Percentiles rank a stretch among this genome's conserved stretches.
Conservation (phyloP, 2,113 vertebrate genomes). For the Gymnogyps californianus region DNA sequence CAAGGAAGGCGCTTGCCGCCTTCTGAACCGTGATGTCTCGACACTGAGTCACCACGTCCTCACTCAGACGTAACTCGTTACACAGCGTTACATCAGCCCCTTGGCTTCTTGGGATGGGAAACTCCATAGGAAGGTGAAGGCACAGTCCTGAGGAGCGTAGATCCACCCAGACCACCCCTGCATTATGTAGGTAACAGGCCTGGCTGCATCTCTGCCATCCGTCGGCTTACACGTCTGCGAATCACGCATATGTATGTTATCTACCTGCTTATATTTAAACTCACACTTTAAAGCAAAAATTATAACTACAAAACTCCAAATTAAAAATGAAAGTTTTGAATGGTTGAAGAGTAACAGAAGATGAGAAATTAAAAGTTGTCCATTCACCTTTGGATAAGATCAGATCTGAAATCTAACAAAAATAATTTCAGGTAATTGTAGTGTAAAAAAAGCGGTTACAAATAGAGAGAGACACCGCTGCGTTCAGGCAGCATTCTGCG, state of each 20-base stretch:
- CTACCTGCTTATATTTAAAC: not conserved
- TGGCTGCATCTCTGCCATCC: rapidly evolving
- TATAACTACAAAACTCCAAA: too few relatives aligned
- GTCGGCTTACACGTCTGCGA: rapidly evolving
- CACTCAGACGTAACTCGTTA: rapidly evolving
- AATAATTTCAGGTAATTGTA: not conserved
- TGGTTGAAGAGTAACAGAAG: too few relatives aligned
- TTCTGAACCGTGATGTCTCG: rapidly evolving
- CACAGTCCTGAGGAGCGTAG: rapidly evolving
- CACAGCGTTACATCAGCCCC: not conserved
- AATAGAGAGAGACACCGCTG: rapidly evolving
- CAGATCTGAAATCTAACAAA: not conserved
- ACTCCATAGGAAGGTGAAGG: too few relatives aligned
- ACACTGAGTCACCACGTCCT: not conserved
- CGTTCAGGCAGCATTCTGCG: rapidly evolving
- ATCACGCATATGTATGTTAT: rapidly evolving
- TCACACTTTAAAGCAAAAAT: not conserved
- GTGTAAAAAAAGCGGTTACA: too few relatives aligned
- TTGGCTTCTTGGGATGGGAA: not conserved
- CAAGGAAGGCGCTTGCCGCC: not conserved
- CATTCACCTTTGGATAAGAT: not conserved
- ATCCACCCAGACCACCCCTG: rapidly evolving
- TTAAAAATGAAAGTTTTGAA: not conserved
- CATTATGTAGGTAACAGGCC: rapidly evolving
- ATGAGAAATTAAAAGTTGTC: not conserved